Evolutionary conservation across 2,113 vertebrate genomes (phyloP), one percentile per base, ranked within the genome.

Genomic region (Argyrosomus japonicus): DNA sequence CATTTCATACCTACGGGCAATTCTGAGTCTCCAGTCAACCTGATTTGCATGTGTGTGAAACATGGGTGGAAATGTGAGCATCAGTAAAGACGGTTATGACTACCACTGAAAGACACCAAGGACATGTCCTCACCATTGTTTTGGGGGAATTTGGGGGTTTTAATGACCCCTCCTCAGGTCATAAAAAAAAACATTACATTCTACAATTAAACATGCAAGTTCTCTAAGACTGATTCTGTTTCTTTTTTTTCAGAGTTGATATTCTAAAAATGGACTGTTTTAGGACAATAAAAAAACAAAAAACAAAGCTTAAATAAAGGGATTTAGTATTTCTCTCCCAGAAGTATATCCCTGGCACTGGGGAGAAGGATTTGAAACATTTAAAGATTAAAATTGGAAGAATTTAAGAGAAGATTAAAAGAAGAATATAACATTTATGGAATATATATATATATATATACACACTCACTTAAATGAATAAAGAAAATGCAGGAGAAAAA

Each of bases 1-100:
- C 64, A 63, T 50, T 29, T 77, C 47, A 51, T 50, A 89, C 86
- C 84, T 80, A 56, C 60, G 54, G 86, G 89, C 84, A n/a, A 23
- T 54, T 79, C 74, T 60, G 53, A 50, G 53, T 69, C 79, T 79
- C 61, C 72, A 77, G 64, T 82, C 65, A 81, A 51, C 57, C 74
- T 84, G 58, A 86, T 90, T 83, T 81, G 54, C 58, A 80, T 81
- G 56, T 68, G n/a, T 78, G 60, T 53, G 68, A 10, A 78, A 68
- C 19, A 64, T 53, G 56, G 63, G 53, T 82, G 70, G 45, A 81
- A 84, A 64, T 60, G 69, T 74, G 79, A 63, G 76, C 58, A 45
- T 36, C 29, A 40, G 53, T 23, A 32, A 4, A 76, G 64, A 50
- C 4, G 53, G 58, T 73, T 1, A 19, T 19, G 19, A 23, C n/a